A percentile compares a stretch with the other conserved stretches of the same genome.
Evolutionary conservation across 2,113 vertebrate genomes (phyloP).

Genomic region (Toxotes jaculatrix): DNA sequence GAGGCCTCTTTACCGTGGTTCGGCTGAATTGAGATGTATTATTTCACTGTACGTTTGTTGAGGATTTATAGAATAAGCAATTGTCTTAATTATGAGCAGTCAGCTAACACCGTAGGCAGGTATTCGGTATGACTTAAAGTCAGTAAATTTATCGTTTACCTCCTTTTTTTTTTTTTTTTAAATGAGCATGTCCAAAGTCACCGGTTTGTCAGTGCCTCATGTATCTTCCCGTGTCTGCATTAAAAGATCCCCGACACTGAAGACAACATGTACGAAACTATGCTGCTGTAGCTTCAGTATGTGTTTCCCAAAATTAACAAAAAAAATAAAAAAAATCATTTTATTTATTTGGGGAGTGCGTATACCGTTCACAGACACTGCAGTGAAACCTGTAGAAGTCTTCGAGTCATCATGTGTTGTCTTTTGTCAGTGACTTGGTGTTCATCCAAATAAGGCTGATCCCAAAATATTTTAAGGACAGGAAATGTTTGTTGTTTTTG

Average conservation of each 20-base stretch:
- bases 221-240: not conserved
- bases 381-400: not conserved
- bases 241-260: not conserved
- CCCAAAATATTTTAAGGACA: constrained; percentile 22
- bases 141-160: not conserved
- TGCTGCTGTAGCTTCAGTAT: not conserved
- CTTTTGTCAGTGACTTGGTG: not conserved
- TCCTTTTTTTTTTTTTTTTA: too few relatives aligned
- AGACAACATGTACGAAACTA: not conserved
- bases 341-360: not conserved
- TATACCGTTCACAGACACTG: not conserved
- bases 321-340: too few relatives aligned
- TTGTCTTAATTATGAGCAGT: too few relatives aligned
- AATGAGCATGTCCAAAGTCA: not conserved
- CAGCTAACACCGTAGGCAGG: too few relatives aligned
- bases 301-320: not conserved
- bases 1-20: too few relatives aligned
- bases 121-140: too few relatives aligned
- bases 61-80: not conserved
- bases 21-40: too few relatives aligned
- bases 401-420: not conserved
- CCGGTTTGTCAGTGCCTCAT: not conserved
- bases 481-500: not conserved
- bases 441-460: constrained; percentile 19
- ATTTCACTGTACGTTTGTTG: too few relatives aligned